phyloP scores from a whole-genome alignment of 2,113 vertebrate genomes.

The Hemiscyllium ocellatum region DNA sequence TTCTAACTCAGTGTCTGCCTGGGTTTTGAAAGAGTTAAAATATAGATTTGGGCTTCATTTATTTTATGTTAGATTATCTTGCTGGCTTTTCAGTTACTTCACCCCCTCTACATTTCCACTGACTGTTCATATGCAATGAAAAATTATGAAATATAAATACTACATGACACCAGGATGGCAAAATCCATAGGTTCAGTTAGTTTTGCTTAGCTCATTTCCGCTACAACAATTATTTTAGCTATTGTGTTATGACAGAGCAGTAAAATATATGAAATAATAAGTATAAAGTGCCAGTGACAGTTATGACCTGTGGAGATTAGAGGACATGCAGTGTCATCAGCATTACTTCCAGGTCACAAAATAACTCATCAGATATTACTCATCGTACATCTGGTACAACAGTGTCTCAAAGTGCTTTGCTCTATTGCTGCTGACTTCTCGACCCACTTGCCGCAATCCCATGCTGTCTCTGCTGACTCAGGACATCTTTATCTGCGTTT shows the following conservation, averaged over 20 bases:
- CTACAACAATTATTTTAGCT: slow-evolving; percentile 20
- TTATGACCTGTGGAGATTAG: slow-evolving; percentile 30
- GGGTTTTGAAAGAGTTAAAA: neutral
- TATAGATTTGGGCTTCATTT: neutral
- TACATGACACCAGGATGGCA: neutral
- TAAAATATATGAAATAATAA: slow-evolving; percentile 33
- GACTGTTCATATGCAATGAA: neutral
- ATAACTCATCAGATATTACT: slow-evolving; percentile 29
- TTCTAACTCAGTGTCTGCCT: neutral
- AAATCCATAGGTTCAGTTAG: slow-evolving; percentile 29
- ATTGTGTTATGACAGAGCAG: slow-evolving; percentile 8
- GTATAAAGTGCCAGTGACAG: slow-evolving; percentile 27
- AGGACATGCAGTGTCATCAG: slow-evolving; percentile 34
- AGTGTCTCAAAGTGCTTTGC: neutral
- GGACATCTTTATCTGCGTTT: slow-evolving; percentile 26
- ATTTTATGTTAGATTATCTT: neutral
- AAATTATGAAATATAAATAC: neutral
- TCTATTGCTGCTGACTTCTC: slow-evolving; percentile 11
- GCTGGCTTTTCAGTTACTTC: neutral
- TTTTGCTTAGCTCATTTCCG: slow-evolving; percentile 19
- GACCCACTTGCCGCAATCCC: neutral
- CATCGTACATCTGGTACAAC: neutral
- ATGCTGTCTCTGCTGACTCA: slow-evolving; percentile 25
- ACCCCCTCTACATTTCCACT: neutral
- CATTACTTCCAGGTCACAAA: slow-evolving; percentile 29